Percentiles rank a stretch among this genome's conserved stretches.
These are phyloP conservation scores for Rosalia funebris DNA, from an alignment of 2,888 invertebrate genomes.

Conservation along the genomic window DNA sequence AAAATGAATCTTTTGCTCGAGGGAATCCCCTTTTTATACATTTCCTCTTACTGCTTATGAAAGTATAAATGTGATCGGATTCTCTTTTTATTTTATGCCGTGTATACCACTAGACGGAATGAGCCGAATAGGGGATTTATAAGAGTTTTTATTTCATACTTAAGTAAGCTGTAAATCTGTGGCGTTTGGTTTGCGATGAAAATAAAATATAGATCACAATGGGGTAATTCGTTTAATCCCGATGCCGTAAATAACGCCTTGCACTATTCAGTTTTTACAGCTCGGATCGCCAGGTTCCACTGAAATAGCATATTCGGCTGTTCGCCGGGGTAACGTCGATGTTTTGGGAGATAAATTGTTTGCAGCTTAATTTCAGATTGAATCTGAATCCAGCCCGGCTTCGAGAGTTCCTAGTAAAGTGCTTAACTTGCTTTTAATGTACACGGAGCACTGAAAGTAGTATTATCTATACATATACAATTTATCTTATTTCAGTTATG, in stretches of 20 bases:
- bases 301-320: conserved; percentile 4
- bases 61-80: conserved; percentile 42
- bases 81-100: conserved; percentile 29
- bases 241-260: neutral
- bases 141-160: conserved; percentile 24
- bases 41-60: conserved; percentile 34
- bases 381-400: neutral
- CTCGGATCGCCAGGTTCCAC: neutral
- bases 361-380: neutral
- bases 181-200: conserved; percentile 22
- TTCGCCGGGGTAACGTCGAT: neutral
- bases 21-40: conserved; percentile 43
- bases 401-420: neutral
- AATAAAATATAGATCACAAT: conserved; percentile 23
- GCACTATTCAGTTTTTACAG: conserved; percentile 7
- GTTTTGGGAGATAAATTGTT: conserved; percentile 1
- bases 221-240: conserved; percentile 17
- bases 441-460: too few relatives aligned
- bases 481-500: too few relatives aligned
- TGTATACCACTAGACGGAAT: conserved; percentile 25
- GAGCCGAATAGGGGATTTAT: conserved; percentile 26
- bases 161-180: conserved; percentile 28
- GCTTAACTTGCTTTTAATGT: too few relatives aligned
- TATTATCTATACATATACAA: too few relatives aligned
- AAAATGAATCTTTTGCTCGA: conserved; percentile 50